phyloP scores from a whole-genome alignment of 2,888 invertebrate genomes.

The Dolomedes plantarius region DNA sequence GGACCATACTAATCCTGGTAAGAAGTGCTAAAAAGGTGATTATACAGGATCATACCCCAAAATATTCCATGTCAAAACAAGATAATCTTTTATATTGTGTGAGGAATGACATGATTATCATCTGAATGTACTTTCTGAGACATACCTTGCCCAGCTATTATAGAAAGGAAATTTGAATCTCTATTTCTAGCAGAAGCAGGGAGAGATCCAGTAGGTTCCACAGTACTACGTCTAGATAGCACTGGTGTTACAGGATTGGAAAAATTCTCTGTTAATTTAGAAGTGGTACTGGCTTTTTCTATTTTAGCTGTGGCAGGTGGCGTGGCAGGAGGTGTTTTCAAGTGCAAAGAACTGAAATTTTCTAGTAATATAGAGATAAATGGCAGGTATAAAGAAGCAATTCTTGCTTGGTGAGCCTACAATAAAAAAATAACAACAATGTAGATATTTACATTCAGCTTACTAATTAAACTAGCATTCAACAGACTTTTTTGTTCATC shows the following conservation, averaged over 20 bases:
- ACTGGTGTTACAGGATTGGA: conserved; percentile 59
- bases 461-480: too few species aligned
- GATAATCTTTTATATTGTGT: too few species aligned
- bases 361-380: conserved; percentile 92
- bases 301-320: conserved; percentile 38
- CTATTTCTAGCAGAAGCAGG: conserved; percentile 77
- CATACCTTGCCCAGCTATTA: conserved; percentile 83
- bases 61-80: too few species aligned
- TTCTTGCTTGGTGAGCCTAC: conserved; percentile 86
- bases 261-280: conserved; percentile 43
- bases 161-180: conserved; percentile 85
- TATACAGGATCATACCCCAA: too few species aligned
- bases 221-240: conserved; percentile 38
- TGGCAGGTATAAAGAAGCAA: conserved; percentile 93
- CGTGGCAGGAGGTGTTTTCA: conserved; percentile 50
- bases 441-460: too few species aligned
- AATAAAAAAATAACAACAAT: too few species aligned
- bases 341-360: conserved; percentile 85
- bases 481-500: too few species aligned
- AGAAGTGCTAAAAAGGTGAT: too few species aligned
- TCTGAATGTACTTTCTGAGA: too few species aligned
- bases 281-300: conserved; percentile 32
- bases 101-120: too few species aligned
- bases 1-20: too few species aligned
- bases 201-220: conserved; percentile 57